Base-by-base conservation (phyloP, 2,888 invertebrate genomes). In the Macrosiphum euphorbiae region DNA sequence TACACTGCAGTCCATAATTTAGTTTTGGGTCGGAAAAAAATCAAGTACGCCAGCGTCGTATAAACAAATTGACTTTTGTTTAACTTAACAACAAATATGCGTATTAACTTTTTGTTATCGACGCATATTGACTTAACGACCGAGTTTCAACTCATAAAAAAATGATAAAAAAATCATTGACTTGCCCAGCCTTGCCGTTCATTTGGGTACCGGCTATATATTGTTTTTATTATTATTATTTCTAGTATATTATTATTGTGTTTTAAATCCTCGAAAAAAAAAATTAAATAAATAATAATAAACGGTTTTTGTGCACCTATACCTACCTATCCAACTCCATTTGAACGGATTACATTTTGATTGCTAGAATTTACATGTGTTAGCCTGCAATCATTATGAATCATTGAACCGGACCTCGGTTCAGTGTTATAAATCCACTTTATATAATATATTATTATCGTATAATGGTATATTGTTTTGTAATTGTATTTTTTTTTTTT, bases 381-480 rank as follows among this genome's bases (percentile, higher is more conserved):
- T 92, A 78, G 92, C 88, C 92, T 92, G 88, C 92, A 92, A 92
- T 92, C 92, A 92, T 78, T 78, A 55, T 92, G 92, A 28, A 78
- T 24, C 67, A 91, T 58, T 86, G 58, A 28, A 84, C 52, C 35
- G 3, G 10, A 50, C 20, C 20, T 24, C 67, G 20, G 50, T 87
- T 88, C 41, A 50, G 44, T 85, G 58, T 67, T 61, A 87, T 61
- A 47, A 86, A 86, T 87, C 47, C 86, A 92, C 50, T 58, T 85
- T 92, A 86, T 87, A 86, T 35, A 26, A 35, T 35, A 10, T 84
- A n/a, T 11, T 84, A n/a, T 11, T 47, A 61, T 47, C 35, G 44
- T 58, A 50, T 58, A 58, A 8, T 58, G 26, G 24, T 20, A 20
- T 35, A 78, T 78, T 78, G 78, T 20, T 78, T 67, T 67, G 11